phyloP scores from a whole-genome alignment of 2,888 invertebrate genomes.

The Ganaspis brasiliensis region DNA sequence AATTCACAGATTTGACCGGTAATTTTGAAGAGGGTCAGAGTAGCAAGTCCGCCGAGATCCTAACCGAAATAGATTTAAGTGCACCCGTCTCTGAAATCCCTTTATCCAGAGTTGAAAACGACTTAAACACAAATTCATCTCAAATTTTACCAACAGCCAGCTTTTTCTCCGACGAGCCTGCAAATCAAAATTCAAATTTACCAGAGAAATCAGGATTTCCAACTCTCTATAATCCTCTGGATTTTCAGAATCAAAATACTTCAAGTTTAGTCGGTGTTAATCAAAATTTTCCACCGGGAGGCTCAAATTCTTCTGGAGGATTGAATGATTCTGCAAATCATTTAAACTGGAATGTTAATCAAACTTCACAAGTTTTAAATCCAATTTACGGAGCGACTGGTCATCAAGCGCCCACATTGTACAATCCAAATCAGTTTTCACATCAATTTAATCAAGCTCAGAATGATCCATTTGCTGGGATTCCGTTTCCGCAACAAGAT shows the following conservation, averaged over 20 bases:
- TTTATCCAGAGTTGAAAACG: slow-evolving; percentile 28
- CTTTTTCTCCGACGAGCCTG: slow-evolving; percentile 54
- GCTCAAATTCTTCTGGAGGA: not conserved
- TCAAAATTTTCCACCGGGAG: not conserved
- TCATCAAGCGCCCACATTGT: slow-evolving; percentile 62
- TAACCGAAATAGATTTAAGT: slow-evolving; percentile 64
- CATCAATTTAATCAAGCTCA: slow-evolving; percentile 41
- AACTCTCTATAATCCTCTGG: slow-evolving; percentile 27
- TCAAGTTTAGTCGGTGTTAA: not conserved
- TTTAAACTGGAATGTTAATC: slow-evolving; percentile 8
- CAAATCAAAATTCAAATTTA: slow-evolving; percentile 50
- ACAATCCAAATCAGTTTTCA: slow-evolving; percentile 68
- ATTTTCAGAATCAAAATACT: slow-evolving; percentile 30
- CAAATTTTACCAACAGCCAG: slow-evolving; percentile 45
- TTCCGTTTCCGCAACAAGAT: slow-evolving; percentile 43
- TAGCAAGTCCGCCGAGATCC: slow-evolving; percentile 50
- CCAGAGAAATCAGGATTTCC: slow-evolving; percentile 7
- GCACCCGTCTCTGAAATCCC: slow-evolving; percentile 33
- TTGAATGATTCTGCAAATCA: slow-evolving; percentile 2
- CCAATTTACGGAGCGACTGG: slow-evolving; percentile 45
- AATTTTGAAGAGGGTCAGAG: slow-evolving; percentile 20
- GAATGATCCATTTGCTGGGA: slow-evolving; percentile 47
- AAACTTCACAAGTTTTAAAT: slow-evolving; percentile 35
- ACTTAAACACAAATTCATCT: not conserved
- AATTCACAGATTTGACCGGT: not conserved